These are phyloP conservation scores for Herminia tarsipennalis DNA, from an alignment of 2,888 invertebrate species.

Conservation along the genomic window DNA sequence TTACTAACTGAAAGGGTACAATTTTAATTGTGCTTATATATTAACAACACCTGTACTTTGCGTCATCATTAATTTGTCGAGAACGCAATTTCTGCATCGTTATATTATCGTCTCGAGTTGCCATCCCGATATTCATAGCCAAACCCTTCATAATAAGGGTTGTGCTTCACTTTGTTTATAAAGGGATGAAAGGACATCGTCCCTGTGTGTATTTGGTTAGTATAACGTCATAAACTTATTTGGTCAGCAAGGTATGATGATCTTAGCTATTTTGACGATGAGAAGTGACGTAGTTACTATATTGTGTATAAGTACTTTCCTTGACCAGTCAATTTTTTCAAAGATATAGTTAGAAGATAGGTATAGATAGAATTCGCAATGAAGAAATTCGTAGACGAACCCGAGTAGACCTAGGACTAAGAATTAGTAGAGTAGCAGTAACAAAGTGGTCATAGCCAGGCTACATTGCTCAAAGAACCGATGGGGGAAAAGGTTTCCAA, in stretches of 20 bases:
- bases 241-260: background rate
- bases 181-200: background rate
- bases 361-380: too few species aligned
- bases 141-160: conserved; percentile 17
- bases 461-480: too few species aligned
- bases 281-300: too few species aligned
- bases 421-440: too few species aligned
- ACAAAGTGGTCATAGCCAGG: too few species aligned
- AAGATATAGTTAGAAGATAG: too few species aligned
- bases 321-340: too few species aligned
- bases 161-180: conserved; percentile 3
- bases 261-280: too few species aligned
- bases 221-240: background rate
- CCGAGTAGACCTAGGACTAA: too few species aligned
- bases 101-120: conserved; percentile 24
- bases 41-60: conserved; percentile 29
- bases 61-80: conserved; percentile 34
- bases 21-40: conserved; percentile 8
- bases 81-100: conserved; percentile 30
- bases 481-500: too few species aligned
- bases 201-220: background rate
- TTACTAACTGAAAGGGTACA: background rate
- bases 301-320: too few species aligned
- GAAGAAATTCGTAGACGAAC: too few species aligned
- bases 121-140: conserved; percentile 11